These are phyloP conservation scores for Drosophila macrothrix DNA, from an alignment of 2,888 invertebrate genomes.

Conservation along the genomic window DNA sequence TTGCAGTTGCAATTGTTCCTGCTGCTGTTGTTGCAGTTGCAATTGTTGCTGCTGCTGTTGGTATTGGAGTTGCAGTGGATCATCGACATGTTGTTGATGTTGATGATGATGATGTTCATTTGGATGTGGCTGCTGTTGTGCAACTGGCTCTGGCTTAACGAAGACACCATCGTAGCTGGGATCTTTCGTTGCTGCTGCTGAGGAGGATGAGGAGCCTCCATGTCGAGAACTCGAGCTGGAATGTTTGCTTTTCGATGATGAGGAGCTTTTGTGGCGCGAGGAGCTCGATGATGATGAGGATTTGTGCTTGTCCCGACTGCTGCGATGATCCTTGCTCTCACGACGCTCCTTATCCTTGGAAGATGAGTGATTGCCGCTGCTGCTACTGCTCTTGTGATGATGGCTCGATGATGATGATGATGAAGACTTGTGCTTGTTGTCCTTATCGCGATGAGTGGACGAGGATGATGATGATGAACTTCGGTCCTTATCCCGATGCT, in stretches of 20 bases:
- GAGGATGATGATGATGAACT: slow-evolving; percentile 77
- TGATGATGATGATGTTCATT: slow-evolving; percentile 51
- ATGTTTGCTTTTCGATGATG: slow-evolving; percentile 84
- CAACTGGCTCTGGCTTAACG: slow-evolving; percentile 79
- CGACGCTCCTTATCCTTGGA: slow-evolving; percentile 85
- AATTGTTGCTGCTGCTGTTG: slow-evolving; percentile 61
- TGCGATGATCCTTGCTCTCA: slow-evolving; percentile 82
- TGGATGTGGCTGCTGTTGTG: slow-evolving; percentile 60
- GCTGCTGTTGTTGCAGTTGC: slow-evolving; percentile 26
- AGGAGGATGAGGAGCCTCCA: slow-evolving; percentile 17
- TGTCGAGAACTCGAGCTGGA: slow-evolving; percentile 84
- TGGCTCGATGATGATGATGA: slow-evolving; percentile 57
- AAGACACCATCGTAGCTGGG: slow-evolving; percentile 78
- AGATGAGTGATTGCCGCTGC: slow-evolving; percentile 55
- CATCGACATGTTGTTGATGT: slow-evolving; percentile 20
- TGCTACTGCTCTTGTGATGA: slow-evolving; percentile 76
- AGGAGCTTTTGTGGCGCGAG: slow-evolving; percentile 73
- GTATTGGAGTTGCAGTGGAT: slow-evolving; percentile 43
- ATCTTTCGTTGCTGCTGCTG: slow-evolving; percentile 61
- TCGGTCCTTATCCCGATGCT: slow-evolving; percentile 83
- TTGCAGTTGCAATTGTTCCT: slow-evolving; percentile 16
- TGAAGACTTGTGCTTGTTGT: slow-evolving; percentile 84
- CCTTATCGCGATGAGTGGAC: slow-evolving; percentile 84
- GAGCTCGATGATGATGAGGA: slow-evolving; percentile 71
- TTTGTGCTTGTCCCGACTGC: slow-evolving; percentile 84